Conservation (phyloP, 1,140 invertebrate genomes). For the Reticulitermes speratus region DNA sequence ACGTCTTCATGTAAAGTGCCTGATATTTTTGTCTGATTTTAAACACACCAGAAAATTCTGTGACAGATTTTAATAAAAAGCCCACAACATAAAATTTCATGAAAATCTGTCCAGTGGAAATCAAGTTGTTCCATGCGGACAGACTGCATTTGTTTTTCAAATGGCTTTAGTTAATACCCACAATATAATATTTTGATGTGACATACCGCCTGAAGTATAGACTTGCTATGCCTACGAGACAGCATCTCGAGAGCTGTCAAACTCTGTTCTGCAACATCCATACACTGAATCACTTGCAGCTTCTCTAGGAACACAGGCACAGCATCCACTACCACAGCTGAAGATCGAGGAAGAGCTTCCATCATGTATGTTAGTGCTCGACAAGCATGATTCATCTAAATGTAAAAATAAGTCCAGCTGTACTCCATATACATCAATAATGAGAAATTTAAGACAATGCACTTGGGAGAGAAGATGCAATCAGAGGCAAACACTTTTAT, state of each 20-base stretch:
- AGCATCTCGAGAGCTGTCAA: constrained; percentile 95
- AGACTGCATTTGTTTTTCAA: too few species aligned
- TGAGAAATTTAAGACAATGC: neutral
- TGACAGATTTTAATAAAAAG: too few species aligned
- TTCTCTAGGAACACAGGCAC: constrained; percentile 95
- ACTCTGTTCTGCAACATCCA: constrained; percentile 98
- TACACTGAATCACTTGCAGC: constrained; percentile 96
- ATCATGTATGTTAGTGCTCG: constrained; percentile 99
- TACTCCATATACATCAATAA: neutral
- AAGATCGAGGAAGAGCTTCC: constrained; percentile 95
- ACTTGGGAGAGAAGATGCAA: too few species aligned
- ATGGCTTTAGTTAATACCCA: too few species aligned
- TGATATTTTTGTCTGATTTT: too few species aligned
- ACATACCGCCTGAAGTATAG: constrained; percentile 89
- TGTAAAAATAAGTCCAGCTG: constrained; percentile 36
- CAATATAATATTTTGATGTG: too few species aligned
- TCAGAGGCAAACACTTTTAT: neutral
- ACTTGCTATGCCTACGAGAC: constrained; percentile 93
- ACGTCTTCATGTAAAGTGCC: too few species aligned
- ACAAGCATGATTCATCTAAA: constrained; percentile 96
- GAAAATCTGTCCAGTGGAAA: too few species aligned
- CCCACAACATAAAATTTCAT: too few species aligned
- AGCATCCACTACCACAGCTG: constrained; percentile 93
- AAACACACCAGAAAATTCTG: too few species aligned
- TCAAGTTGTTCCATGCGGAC: too few species aligned